A percentile compares a stretch with the other conserved stretches of the same genome.
Evolutionary conservation across 2,113 vertebrate species (phyloP).

Genomic region (Penelope pileata): DNA sequence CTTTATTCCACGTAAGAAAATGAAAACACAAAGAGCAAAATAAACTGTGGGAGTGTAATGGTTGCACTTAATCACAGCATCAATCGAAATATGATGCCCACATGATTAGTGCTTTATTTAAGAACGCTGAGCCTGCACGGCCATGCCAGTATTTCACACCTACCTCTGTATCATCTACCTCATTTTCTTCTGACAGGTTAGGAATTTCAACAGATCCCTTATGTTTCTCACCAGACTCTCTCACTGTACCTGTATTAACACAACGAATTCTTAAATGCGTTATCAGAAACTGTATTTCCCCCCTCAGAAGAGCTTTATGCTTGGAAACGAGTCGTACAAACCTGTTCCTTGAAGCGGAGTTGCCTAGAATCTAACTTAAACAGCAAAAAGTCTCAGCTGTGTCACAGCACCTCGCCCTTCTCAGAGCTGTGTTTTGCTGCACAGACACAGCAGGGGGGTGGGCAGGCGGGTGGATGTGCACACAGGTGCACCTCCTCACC

Average conservation of each 20-base stretch:
- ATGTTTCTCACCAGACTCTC: slow-evolving; percentile 76
- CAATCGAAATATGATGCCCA: not conserved
- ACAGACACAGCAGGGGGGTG: accelerated
- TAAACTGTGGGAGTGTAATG: not conserved
- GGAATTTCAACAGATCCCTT: slow-evolving; percentile 78
- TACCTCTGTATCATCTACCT: slow-evolving; percentile 78
- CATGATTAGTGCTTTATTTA: not conserved
- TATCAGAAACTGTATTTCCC: slow-evolving; percentile 42
- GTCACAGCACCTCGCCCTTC: not conserved
- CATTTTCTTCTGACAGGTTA: slow-evolving; percentile 80
- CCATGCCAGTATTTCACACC: slow-evolving; percentile 23
- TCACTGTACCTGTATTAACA: slow-evolving; percentile 76
- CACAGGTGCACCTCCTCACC: not conserved
- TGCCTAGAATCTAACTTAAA: not conserved
- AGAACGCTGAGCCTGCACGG: slow-evolving; percentile 17
- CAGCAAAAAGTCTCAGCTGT: accelerated
- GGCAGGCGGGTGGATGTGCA: too few species aligned
- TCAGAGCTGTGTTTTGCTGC: not conserved
- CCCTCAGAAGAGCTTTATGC: slow-evolving; percentile 20
- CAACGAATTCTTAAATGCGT: slow-evolving; percentile 57
- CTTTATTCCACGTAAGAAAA: not conserved
- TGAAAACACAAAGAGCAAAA: not conserved
- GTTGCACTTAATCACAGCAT: not conserved
- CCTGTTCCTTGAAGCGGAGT: not conserved
- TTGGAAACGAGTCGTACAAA: not conserved